These are phyloP conservation scores for Stenodema calcarata DNA, from an alignment of 2,888 invertebrate species.

Conservation along the genomic window DNA sequence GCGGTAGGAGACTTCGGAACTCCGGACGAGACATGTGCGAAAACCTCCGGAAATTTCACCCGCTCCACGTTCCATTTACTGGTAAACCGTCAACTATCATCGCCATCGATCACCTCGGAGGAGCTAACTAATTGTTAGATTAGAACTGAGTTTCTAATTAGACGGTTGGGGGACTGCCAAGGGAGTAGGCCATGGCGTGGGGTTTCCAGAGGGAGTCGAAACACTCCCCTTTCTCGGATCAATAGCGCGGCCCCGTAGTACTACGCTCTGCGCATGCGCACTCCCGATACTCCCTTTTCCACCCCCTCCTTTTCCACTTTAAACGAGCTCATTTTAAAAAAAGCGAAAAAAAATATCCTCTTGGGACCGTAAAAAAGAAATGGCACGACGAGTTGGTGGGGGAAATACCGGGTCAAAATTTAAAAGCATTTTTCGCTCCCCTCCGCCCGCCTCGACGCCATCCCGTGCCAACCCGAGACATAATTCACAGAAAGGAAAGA, in stretches of 20 bases:
- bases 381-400: background rate
- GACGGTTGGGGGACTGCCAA: conserved; percentile 3
- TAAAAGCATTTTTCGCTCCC: background rate
- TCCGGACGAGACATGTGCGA: background rate
- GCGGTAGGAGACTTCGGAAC: background rate
- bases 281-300: background rate
- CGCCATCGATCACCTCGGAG: conserved; percentile 11
- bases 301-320: background rate
- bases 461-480: background rate
- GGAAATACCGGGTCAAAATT: conserved; percentile 14
- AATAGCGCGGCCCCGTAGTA: conserved; percentile 29
- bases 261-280: conserved; percentile 14
- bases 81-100: conserved; percentile 17
- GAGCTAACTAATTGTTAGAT: conserved; percentile 40
- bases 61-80: background rate
- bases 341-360: background rate
- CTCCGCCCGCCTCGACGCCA: background rate
- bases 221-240: background rate
- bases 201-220: conserved; percentile 32
- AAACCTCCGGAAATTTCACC: background rate
- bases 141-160: conserved; percentile 35
- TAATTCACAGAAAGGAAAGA: background rate
- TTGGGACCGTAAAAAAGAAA: background rate
- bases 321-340: background rate
- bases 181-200: background rate